Base-by-base conservation (phyloP, 2,888 invertebrate species). In the Caradrina clavipalpis region DNA sequence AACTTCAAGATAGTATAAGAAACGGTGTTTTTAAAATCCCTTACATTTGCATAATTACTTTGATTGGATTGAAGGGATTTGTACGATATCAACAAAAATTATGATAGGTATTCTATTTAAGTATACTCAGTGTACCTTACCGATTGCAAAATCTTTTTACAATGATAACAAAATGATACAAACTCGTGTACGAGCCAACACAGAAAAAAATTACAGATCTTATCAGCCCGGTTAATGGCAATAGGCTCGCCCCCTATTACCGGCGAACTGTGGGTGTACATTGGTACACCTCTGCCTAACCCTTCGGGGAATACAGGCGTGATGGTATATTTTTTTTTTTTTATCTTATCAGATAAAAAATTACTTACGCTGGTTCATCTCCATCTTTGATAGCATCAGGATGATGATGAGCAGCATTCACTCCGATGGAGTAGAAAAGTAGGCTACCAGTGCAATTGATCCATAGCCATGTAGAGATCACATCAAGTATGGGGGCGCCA, bases 351-450 rank as follows among this genome's bases (percentile, higher is more conserved):
- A 35, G 56, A 51, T 35, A 0, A 11, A 0, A 45, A 31, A 17
- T 11, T 19, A 69, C 56, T 81, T 78, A 92, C 92, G 83, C 86
- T 50, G 96, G 95, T 61, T 96, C 90, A 89, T 98, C 98, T 2
- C 98, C 98, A 84, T 98, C 98, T 87, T 98, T 98, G 84, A 97
- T 97, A 50, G 98, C 97, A 67, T 97, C 96, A 0, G 98, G 98
- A 88, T 98, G 98, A 87, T 98, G 98, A 93, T 98, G 98, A 1
- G 97, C 98, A 0, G 98, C 98, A 87, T 97, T 98, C 1, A 97
- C 86, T 2, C 97, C 98, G 68, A 98, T 97, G 1, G 96, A 81
- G 17, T 92, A 94, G 86, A 98, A 98, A 0, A 96, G 81, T 54
- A 97, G 96, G 80, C 98, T 97, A 1, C 95, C 95, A 0, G 96